These are phyloP conservation scores for Falcunculus frontatus DNA, from an alignment of 2,113 vertebrate species.

Conservation along the genomic window DNA sequence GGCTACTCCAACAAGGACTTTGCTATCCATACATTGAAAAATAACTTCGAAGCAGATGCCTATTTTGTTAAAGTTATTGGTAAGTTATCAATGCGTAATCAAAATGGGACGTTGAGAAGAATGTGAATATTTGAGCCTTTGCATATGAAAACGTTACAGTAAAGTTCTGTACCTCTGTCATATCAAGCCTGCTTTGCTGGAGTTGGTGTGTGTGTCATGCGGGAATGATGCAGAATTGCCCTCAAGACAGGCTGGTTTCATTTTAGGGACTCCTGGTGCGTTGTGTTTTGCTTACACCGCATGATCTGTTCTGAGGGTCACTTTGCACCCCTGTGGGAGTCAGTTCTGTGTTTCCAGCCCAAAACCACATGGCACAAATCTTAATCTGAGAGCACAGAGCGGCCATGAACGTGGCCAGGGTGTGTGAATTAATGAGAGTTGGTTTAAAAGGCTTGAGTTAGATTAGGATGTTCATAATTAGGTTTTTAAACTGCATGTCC, in stretches of 20 bases:
- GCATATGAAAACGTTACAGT: background rate
- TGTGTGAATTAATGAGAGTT: background rate
- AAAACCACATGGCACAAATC: background rate
- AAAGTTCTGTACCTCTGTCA: background rate
- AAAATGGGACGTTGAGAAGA: background rate
- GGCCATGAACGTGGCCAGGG: background rate
- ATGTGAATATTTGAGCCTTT: background rate
- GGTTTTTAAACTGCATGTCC: background rate
- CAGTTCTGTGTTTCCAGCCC: background rate
- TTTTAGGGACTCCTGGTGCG: background rate
- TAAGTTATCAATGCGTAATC: constrained; percentile 71
- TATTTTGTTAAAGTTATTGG: constrained; percentile 99
- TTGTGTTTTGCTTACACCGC: background rate
- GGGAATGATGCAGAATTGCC: background rate
- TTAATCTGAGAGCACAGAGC: background rate
- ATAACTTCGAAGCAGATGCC: constrained; percentile 96
- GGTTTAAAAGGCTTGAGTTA: background rate
- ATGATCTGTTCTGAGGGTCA: background rate
- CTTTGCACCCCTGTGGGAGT: background rate
- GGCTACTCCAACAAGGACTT: constrained; percentile 73
- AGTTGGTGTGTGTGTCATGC: background rate
- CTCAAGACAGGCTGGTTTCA: background rate
- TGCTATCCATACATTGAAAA: constrained; percentile 88
- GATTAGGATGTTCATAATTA: background rate
- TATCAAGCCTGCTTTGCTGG: background rate